Evolutionary conservation across 2,113 vertebrate species (phyloP), one percentile per base, ranked within the genome.

Genomic region (Nesogale talazaci): DNA sequence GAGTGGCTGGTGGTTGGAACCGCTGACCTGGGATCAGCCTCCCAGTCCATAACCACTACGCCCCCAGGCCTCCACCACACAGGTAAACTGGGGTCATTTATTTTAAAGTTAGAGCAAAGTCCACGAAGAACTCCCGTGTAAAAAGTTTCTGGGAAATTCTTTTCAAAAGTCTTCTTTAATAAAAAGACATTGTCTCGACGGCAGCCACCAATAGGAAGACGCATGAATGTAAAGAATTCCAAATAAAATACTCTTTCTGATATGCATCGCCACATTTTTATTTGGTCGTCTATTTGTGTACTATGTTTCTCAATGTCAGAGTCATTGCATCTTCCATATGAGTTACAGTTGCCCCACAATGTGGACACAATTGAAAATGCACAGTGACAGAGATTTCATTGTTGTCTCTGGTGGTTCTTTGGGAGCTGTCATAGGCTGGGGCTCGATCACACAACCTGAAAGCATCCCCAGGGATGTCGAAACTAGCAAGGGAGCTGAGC

Each of bases 391-490:
- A 83, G 42, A 75, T 83, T 61, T 91, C 65, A 52, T 78, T 69
- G 83, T 36, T 84, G 25, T 86, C 74, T 56, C 19, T 81, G 80
- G 69, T 40, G 65, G 42, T 85, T 91, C 92, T 63, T 56, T 84
- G 65, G 74, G 78, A 83, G 72, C 65, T 84, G 11, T 74, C 52
- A 22, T 57, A 57, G 67, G 25, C 82, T 81, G 38, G 29, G 63
- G 52, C 85, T 90, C 82, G 86, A 83, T 57, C 78, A 67, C 57
- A 38, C 76, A 95, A 88, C 87, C 87, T 94, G 95, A 87, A 95
- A 94, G 96, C 95, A 86, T 84, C 93, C 83, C 94, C 82, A 87
- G 52, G 59, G 15, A 15, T 80, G 57, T 82, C 84, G 78, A 94
- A 87, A 84, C 70, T n/a, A 88, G 56, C n/a, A n/a, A n/a, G n/a